Evolutionary conservation across 2,888 invertebrate species (phyloP), one percentile per base, ranked within the genome.

Genomic region (Nematopogon swammerdamellus): DNA sequence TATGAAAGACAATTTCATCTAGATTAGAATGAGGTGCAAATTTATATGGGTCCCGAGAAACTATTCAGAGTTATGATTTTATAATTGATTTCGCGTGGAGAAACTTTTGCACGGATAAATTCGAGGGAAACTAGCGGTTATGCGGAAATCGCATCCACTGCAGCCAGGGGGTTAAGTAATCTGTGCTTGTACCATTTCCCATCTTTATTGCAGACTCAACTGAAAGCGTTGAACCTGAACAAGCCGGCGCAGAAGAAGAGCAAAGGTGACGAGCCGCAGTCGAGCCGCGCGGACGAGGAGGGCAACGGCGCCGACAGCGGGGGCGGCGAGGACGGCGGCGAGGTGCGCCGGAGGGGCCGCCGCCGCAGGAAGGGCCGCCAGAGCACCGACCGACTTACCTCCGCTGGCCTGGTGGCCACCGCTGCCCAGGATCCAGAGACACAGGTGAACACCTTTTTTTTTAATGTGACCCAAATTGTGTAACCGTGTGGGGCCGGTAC

Each of bases 361-460:
- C 82, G 82, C 47, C 77, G 86, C 14, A 74, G 83, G 49, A 84
- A 81, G 45, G 82, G 80, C 11, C 73, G 73, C 43, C 65, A 68
- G 3, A 83, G 81, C 54, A 74, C 76, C 55, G 80, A 77, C 51
- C 63, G 77, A 0, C 59, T 80, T 18, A 72, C 79, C 1, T 80
- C 80, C 0, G 80, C 80, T 0, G 80, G 79, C 0, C 60, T 80
- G 1, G 77, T 79, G 0, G 74, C 79, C 50, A 77, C 75, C 46
- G 60, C 74, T 25, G 76, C 79, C 47, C 80, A 85, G 54, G 88
- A 88, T 63, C 88, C 88, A 0, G 88, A 88, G 68, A 88, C 88
- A 2, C 87, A 88, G 63, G 85, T 83, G 52, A n/a, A n/a, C n/a
- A n/a, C n/a, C n/a, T n/a, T n/a, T n/a, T n/a, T 25, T 25, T 25